Base-by-base conservation (phyloP, 2,888 invertebrate species). In the Rhagonycha lutea region DNA sequence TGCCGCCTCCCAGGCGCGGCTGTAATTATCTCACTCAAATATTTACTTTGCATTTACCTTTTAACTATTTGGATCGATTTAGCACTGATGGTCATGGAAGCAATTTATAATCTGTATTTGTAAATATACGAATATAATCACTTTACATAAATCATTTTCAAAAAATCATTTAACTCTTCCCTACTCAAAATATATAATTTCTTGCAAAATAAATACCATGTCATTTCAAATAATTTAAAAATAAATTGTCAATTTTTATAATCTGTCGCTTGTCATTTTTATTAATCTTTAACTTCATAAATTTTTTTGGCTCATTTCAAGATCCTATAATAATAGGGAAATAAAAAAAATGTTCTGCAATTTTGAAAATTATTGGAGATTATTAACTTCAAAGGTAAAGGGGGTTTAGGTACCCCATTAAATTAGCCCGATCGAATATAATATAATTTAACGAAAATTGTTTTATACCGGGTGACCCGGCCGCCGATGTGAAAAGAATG, bases 11-110 rank as follows among this genome's bases (percentile, higher is more conserved):
- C 83, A 85, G 86, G 86, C 86, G 86, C 86, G 85, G 86, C 85
- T 84, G 85, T 87, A 87, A 87, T 87, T 87, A 86, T 87, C 86
- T 86, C 83, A 82, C 83, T 85, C 85, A 87, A 87, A 87, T 87
- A 87, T 87, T 87, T 87, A 82, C 85, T 82, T 84, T 84, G 84
- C 86, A 87, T 86, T 86, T 87, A 87, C 86, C 86, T 86, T 86
- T 87, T 86, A 86, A 87, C 86, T 85, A 87, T 85, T 84, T 82
- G 83, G 83, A 78, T 78, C 78, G 78, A 78, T 76, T 78, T 78
- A 72, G 72, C 73, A 73, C 68, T 67, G 69, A 68, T 65, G 73
- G 60, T 60, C 29, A 68, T 29, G 68, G 65, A 61, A 73, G 68
- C 61, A 26, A 70, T 68, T 70, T 76, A 69, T 76, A 68, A 75